A percentile compares a stretch with the other conserved stretches of the same genome.
Evolutionary conservation across 2,797 vertebrate species (phyloP).

Genomic region (Pangasius djambal): DNA sequence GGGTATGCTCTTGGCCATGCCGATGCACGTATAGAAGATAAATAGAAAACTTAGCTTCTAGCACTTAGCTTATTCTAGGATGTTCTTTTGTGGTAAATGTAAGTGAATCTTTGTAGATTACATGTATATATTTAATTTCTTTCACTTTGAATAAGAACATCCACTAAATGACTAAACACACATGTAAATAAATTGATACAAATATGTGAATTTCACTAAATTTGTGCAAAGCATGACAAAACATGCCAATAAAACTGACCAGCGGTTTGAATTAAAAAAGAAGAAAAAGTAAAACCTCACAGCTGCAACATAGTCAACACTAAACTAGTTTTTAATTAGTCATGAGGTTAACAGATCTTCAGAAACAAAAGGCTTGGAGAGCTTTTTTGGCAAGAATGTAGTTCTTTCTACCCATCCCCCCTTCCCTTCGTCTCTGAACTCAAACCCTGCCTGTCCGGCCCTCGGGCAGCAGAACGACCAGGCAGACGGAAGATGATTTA

Average conservation of each 20-base stretch:
- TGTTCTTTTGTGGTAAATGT: neutral
- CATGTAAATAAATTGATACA: neutral
- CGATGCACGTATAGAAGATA: neutral
- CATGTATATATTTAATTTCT: neutral
- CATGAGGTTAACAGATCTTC: constrained; percentile 46
- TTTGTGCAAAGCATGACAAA: neutral
- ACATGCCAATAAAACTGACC: neutral
- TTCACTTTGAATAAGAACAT: neutral
- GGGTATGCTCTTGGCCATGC: neutral
- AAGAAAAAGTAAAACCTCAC: neutral
- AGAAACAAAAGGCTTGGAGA: constrained; percentile 43
- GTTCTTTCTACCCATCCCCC: constrained; percentile 17
- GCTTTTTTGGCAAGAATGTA: constrained; percentile 41
- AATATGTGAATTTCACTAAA: neutral
- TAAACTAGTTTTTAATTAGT: constrained; percentile 31
- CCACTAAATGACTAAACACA: neutral
- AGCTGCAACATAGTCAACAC: neutral
- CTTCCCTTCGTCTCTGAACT: constrained; percentile 57
- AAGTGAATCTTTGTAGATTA: neutral
- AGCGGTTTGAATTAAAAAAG: neutral
- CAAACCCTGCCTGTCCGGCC: constrained; percentile 63
- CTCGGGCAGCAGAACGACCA: constrained; percentile 61
- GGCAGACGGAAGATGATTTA: constrained; percentile 72
- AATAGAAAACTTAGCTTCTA: neutral
- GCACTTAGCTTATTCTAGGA: neutral